These are phyloP conservation scores for Chloebia gouldiae DNA, from an alignment of 2,113 vertebrate genomes.

Conservation along the genomic window DNA sequence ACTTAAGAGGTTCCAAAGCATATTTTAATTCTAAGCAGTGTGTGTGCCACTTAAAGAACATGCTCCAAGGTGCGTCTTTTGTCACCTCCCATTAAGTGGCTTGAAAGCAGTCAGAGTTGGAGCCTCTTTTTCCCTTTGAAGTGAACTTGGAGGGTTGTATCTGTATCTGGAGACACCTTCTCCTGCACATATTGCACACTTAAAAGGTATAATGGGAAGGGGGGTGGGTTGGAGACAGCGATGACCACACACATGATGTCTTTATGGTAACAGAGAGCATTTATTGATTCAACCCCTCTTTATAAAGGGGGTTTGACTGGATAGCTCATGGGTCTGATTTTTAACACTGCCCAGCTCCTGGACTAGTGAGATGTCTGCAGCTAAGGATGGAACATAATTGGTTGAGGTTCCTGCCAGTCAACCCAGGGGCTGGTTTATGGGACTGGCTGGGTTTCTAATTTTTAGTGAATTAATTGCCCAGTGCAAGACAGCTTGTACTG, in stretches of 20 bases:
- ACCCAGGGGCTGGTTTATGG: neutral
- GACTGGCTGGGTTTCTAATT: neutral
- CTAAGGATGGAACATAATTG: neutral
- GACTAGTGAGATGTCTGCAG: neutral
- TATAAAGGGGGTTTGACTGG: neutral
- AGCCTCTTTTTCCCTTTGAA: neutral
- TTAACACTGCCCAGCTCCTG: neutral
- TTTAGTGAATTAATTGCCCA: neutral
- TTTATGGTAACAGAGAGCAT: too few relatives aligned
- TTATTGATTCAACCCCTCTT: neutral
- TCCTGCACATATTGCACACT: neutral
- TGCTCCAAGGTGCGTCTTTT: neutral
- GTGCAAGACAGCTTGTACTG: neutral
- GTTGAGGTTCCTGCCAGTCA: neutral
- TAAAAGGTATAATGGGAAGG: neutral
- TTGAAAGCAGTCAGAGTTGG: neutral
- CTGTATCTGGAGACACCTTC: neutral
- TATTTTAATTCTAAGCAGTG: neutral
- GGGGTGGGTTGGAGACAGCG: too few relatives aligned
- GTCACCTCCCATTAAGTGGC: neutral
- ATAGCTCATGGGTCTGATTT: neutral
- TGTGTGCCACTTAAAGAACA: neutral
- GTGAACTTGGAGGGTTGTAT: neutral
- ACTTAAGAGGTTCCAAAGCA: neutral
- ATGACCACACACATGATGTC: neutral